A percentile compares a stretch with the other conserved stretches of the same genome.
Evolutionary conservation across 1,140 invertebrate genomes (phyloP).

Genomic region (Trissolcus basalis): DNA sequence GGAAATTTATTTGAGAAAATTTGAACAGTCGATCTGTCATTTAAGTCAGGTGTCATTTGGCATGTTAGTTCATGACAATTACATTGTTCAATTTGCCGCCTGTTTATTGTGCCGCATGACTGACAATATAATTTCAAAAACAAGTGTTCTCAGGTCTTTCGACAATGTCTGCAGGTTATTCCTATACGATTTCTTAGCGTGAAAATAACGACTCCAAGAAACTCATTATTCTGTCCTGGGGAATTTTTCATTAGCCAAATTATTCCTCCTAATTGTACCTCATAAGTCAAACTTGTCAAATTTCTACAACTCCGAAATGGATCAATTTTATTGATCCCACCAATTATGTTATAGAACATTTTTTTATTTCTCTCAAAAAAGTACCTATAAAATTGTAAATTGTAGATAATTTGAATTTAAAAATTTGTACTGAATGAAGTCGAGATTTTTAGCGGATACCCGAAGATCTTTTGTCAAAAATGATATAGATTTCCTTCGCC

Average conservation of each 20-base stretch:
- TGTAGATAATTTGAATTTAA: no score
- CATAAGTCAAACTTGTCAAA: no score
- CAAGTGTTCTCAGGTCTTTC: neutral
- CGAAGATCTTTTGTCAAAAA: conserved; percentile 24
- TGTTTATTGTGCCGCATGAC: conserved; percentile 6
- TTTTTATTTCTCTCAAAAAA: no score
- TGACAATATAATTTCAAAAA: conserved; percentile 8
- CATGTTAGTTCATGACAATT: conserved; percentile 3
- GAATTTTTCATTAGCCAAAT: conserved; percentile 3
- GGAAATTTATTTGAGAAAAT: neutral
- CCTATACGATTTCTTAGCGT: no score
- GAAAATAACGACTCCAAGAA: no score
- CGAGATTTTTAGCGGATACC: conserved; percentile 5
- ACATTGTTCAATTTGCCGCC: conserved; percentile 3
- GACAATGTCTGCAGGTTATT: neutral
- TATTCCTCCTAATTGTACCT: no score
- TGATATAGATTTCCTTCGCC: conserved; percentile 35
- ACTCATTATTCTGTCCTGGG: neutral
- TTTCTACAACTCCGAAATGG: no score
- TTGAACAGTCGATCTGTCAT: neutral
- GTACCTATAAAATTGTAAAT: no score
- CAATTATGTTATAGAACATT: no score
- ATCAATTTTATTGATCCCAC: no score
- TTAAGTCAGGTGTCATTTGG: conserved; percentile 15
- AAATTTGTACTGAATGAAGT: neutral